Conservation (phyloP, 1,140 invertebrate species). For the Drosophila santomea region DNA sequence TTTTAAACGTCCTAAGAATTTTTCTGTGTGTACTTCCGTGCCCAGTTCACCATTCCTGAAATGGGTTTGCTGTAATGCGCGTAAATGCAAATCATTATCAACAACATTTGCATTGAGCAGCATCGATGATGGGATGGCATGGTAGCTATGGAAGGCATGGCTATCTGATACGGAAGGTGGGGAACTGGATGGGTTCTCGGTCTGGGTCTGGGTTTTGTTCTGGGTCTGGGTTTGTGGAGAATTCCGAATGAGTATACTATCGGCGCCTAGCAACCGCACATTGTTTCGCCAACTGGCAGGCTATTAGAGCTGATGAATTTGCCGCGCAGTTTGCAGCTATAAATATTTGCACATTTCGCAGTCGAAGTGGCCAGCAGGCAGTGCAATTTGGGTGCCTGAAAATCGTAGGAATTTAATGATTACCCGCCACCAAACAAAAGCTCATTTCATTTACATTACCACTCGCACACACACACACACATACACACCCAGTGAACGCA, state of each 20-base stretch:
- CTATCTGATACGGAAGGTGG: not conserved
- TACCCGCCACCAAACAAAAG: constrained; percentile 22
- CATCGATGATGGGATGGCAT: constrained; percentile 25
- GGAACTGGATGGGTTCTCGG: not conserved
- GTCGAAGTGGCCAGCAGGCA: constrained; percentile 32
- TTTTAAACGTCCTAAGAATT: not conserved
- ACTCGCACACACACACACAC: too few relatives aligned
- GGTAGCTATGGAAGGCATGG: too few relatives aligned
- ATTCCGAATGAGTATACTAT: constrained; percentile 39
- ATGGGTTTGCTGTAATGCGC: constrained; percentile 45
- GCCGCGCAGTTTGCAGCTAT: constrained; percentile 55
- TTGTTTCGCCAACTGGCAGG: constrained; percentile 33
- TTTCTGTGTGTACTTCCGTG: constrained; percentile 5
- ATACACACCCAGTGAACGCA: not conserved
- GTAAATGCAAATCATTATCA: constrained; percentile 81
- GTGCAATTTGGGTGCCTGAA: constrained; percentile 47
- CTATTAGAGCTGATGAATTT: constrained; percentile 71
- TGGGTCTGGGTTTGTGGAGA: not conserved
- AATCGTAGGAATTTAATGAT: constrained; percentile 44
- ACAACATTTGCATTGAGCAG: constrained; percentile 64
- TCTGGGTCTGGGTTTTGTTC: not conserved
- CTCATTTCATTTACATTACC: constrained; percentile 60
- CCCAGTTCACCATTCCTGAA: constrained; percentile 11
- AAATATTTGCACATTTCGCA: constrained; percentile 72
- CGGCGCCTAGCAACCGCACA: constrained; percentile 20